Evolutionary conservation across 2,888 invertebrate genomes (phyloP), one percentile per base, ranked within the genome.

Genomic region (Drosophila demipolita): DNA sequence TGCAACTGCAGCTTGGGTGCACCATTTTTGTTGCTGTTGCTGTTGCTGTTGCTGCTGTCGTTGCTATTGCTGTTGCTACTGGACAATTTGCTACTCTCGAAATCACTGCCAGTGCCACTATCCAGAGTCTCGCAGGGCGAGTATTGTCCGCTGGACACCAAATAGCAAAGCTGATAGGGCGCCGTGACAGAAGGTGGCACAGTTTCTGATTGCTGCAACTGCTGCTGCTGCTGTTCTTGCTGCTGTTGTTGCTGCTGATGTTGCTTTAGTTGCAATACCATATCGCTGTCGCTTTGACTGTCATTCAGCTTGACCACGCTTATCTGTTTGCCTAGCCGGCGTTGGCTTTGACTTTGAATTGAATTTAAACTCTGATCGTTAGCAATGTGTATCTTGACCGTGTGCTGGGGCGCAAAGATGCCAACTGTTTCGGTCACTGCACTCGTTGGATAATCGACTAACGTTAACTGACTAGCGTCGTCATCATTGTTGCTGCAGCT

Each of bases 31-130:
- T 33, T 23, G 23, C 23, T 23, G 23, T 23, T 23, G n/a, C n/a
- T n/a, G n/a, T n/a, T 63, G 66, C 96, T 82, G 63, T 59, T 68
- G 65, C 63, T 80, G 93, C 20, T 36, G 23, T 5, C 40, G 40
- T 4, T 57, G 45, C 26, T 64, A 32, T 53, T 72, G 36, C 49
- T 66, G 66, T 96, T 82, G 59, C 66, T 71, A 65, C 72, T 82
- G 20, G 75, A 78, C 1, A 87, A 78, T 12, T 85, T 83, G 33
- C 80, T 82, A 59, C 89, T 92, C 70, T 97, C 97, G 84, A 97
- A 94, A 93, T 97, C 97, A 91, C 97, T 97, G 93, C 97, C 97
- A 40, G 97, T 97, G 53, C 97, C 97, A 68, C 97, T 97, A 93
- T 97, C 97, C 75, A 97, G 92, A 0, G 97, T 97, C 89, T 97